A percentile compares a stretch with the other conserved stretches of the same genome.
Conservation (phyloP, 2,888 invertebrate species). For the Mantis religiosa region DNA sequence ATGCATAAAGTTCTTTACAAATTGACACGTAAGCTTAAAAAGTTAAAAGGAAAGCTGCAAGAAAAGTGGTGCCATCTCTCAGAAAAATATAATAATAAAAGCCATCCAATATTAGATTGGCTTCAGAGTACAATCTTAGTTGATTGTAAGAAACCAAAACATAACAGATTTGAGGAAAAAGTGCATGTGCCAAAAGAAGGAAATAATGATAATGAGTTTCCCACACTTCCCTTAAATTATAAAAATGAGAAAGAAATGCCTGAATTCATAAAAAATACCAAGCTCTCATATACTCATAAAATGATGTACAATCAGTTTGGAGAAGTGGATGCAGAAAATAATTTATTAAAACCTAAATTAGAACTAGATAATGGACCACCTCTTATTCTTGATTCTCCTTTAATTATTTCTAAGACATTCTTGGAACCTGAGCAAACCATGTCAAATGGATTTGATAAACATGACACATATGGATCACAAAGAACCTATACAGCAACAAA, state of each 20-base stretch:
- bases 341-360: background rate
- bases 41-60: background rate
- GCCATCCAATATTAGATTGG: background rate
- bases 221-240: background rate
- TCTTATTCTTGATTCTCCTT: background rate
- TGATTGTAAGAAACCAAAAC: background rate
- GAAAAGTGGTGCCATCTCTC: constrained; percentile 2
- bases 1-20: background rate
- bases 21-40: background rate
- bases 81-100: background rate
- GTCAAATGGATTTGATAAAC: background rate
- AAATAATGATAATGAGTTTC: background rate
- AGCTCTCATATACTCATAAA: background rate
- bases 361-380: background rate
- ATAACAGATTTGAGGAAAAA: background rate
- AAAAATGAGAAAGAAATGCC: background rate
- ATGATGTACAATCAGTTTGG: background rate
- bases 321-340: background rate
- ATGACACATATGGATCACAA: background rate
- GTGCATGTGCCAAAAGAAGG: background rate
- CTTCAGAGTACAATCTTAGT: background rate
- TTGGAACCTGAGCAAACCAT: background rate
- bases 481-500: background rate
- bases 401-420: background rate
- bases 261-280: background rate